Percentiles rank a stretch among this genome's conserved stretches.
These are phyloP conservation scores for Brotula barbata DNA, from an alignment of 2,797 vertebrate genomes.

Conservation along the genomic window DNA sequence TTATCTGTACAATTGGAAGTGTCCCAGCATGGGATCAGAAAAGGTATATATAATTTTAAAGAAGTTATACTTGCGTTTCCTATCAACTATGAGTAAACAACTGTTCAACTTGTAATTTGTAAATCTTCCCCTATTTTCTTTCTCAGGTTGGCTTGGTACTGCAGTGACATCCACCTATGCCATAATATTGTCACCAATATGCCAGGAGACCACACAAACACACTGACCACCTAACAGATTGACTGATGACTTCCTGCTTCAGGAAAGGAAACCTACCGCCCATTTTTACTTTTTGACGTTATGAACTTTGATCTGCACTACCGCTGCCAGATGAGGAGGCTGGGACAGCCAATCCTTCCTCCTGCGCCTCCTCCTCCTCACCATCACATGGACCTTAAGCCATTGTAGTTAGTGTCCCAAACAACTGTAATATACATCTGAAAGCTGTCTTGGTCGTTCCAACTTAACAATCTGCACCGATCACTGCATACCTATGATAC, in stretches of 20 bases:
- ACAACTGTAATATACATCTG: conserved; percentile 63
- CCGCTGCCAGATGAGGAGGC: conserved; percentile 74
- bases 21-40: conserved; percentile 97
- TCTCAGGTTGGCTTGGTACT: conserved; percentile 93
- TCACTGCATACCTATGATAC: conserved; percentile 45
- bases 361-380: conserved; percentile 46
- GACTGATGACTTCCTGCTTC: conserved; percentile 75
- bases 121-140: background rate
- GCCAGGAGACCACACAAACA: conserved; percentile 73
- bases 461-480: conserved; percentile 60
- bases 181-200: conserved; percentile 60
- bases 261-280: conserved; percentile 71
- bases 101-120: background rate
- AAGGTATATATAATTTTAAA: conserved; percentile 80
- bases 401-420: conserved; percentile 77
- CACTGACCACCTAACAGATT: conserved; percentile 71
- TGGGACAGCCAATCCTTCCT: conserved; percentile 34
- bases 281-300: conserved; percentile 75
- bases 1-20: conserved; percentile 99
- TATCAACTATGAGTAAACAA: background rate
- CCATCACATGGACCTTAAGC: conserved; percentile 79
- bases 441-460: conserved; percentile 73
- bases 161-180: conserved; percentile 82
- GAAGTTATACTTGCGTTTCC: background rate
- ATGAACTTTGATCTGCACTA: conserved; percentile 83